phyloP scores from a whole-genome alignment of 2,797 vertebrate genomes.

The Schizopygopsis malacanthus region DNA sequence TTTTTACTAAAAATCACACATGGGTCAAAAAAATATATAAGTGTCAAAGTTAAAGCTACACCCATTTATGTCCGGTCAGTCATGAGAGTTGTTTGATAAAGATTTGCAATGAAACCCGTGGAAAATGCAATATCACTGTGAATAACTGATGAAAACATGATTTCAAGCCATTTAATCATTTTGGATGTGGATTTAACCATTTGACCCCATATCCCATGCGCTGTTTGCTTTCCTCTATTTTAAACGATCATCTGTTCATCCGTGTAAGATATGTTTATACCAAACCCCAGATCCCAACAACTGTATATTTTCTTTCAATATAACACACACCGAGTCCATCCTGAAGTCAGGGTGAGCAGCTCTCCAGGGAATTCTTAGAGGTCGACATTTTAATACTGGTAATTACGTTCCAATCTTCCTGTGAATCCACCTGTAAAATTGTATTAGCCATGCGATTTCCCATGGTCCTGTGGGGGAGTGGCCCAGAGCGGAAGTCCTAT shows the following conservation, averaged over 20 bases:
- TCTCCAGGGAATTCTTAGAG: slow-evolving; percentile 56
- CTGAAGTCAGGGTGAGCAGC: slow-evolving; percentile 39
- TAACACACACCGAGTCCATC: slow-evolving; percentile 49
- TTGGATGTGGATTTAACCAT: slow-evolving; percentile 56
- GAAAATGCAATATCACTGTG: slow-evolving; percentile 25
- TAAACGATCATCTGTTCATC: slow-evolving; percentile 43
- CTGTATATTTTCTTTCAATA: slow-evolving; percentile 55
- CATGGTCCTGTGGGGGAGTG: slow-evolving; percentile 57
- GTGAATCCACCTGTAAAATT: slow-evolving; percentile 65
- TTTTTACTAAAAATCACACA: neutral
- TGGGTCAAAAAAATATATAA: no score
- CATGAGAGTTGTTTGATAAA: slow-evolving; percentile 28
- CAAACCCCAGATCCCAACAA: slow-evolving; percentile 52
- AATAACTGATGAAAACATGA: slow-evolving; percentile 37
- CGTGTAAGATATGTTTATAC: slow-evolving; percentile 53
- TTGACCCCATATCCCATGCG: slow-evolving; percentile 29
- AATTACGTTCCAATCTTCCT: slow-evolving; percentile 62
- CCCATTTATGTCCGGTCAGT: neutral
- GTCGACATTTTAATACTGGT: slow-evolving; percentile 64
- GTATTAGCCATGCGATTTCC: slow-evolving; percentile 64
- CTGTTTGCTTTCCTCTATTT: slow-evolving; percentile 53
- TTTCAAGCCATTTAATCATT: slow-evolving; percentile 55
- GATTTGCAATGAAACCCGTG: slow-evolving; percentile 33
- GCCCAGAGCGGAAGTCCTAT: slow-evolving; percentile 50
- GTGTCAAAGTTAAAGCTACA: neutral